These are phyloP conservation scores for Sminthurinus aureus DNA, from an alignment of 2,888 invertebrate genomes.

Conservation along the genomic window DNA sequence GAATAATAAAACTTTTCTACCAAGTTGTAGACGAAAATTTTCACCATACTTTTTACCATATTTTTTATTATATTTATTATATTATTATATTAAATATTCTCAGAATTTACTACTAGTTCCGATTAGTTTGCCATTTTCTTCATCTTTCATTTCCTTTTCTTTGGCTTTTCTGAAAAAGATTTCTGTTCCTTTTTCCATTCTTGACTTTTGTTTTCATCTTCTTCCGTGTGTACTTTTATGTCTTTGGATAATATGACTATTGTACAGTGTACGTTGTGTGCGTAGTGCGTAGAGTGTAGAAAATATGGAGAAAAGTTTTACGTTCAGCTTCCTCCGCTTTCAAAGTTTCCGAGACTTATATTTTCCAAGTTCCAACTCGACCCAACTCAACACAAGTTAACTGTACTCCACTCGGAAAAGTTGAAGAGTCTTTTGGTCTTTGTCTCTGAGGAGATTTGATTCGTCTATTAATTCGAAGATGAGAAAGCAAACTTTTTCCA, in stretches of 20 bases:
- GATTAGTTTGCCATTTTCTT: conserved; percentile 6
- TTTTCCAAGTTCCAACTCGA: no score
- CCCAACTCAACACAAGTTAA: not conserved
- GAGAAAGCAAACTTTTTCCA: conserved; percentile 42
- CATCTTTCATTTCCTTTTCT: not conserved
- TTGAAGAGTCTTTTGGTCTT: not conserved
- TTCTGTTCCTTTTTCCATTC: not conserved
- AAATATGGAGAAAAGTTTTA: conserved; percentile 5
- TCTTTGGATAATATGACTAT: not conserved
- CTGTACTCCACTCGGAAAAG: not conserved
- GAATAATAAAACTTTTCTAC: no score
- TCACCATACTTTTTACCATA: no score
- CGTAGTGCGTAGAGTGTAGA: no score
- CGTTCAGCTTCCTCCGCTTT: not conserved
- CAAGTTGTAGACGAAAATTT: no score
- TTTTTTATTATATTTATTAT: no score
- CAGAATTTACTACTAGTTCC: not conserved
- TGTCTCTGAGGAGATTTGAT: conserved; percentile 47
- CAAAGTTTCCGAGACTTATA: not conserved
- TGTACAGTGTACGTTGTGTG: no score
- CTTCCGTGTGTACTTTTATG: not conserved
- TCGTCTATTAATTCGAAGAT: conserved; percentile 38
- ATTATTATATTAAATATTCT: not conserved
- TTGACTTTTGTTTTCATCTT: not conserved
- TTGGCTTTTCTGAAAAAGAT: not conserved